Evolutionary conservation across 2,113 vertebrate genomes (phyloP).

Genomic region (Mastomys natalensis): DNA sequence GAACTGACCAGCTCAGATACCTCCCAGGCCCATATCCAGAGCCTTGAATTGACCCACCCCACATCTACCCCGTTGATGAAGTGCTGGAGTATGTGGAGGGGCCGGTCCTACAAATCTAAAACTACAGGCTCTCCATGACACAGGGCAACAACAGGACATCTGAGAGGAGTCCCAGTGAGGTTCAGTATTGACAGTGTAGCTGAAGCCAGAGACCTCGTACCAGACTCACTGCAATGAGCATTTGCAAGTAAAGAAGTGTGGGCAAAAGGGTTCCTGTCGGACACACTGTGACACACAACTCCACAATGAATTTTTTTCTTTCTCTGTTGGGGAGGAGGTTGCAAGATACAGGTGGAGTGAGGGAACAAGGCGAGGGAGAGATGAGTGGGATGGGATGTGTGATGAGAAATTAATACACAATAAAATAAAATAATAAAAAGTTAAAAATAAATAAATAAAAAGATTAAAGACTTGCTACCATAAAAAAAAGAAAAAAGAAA

Average conservation of each 20-base stretch:
- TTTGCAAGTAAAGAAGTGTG: neutral
- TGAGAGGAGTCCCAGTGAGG: neutral
- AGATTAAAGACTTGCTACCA: neutral
- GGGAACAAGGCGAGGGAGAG: neutral
- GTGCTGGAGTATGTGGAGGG: neutral
- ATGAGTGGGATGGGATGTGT: neutral
- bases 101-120: neutral
- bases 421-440: neutral
- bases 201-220: neutral
- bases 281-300: neutral
- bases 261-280: neutral
- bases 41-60: neutral
- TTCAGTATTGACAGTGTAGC: neutral
- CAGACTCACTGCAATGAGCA: neutral
- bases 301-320: neutral
- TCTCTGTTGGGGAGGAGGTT: neutral
- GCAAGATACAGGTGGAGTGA: neutral
- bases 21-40: neutral
- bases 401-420: neutral
- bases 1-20: neutral
- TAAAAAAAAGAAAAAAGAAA: neutral
- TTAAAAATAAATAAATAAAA: neutral
- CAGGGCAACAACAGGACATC: neutral
- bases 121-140: neutral
- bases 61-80: neutral